These are phyloP conservation scores for Simalia tracyae DNA, from an alignment of 2,797 vertebrate genomes.

Conservation along the genomic window DNA sequence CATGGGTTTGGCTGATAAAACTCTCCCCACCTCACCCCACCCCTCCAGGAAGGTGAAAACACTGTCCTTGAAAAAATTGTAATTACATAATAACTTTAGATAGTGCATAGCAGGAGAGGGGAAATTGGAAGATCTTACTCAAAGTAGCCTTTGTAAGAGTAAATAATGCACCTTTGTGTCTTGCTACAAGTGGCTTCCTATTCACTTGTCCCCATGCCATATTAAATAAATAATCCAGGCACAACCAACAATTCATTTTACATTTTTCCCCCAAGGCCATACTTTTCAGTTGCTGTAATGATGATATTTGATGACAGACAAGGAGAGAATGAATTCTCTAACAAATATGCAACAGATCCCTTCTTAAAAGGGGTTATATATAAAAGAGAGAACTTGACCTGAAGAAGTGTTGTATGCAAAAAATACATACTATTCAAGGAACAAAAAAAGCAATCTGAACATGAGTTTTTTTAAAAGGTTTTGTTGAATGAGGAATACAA, in stretches of 20 bases:
- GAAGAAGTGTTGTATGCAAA: not conserved
- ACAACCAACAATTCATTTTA: not conserved
- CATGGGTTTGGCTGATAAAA: not conserved
- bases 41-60: slow-evolving; percentile 1
- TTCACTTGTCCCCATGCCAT: not conserved
- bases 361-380: not conserved
- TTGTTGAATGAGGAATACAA: not conserved
- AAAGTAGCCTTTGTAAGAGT: slow-evolving; percentile 23
- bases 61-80: not conserved
- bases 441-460: not conserved
- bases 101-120: not conserved
- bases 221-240: slow-evolving; percentile 16
- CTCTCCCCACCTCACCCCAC: not conserved
- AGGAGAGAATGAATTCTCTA: not conserved
- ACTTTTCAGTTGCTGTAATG: not conserved
- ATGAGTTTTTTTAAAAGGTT: not conserved
- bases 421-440: not conserved
- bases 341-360: not conserved
- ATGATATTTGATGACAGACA: slow-evolving; percentile 6
- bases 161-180: slow-evolving; percentile 36
- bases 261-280: not conserved
- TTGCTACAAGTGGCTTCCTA: not conserved
- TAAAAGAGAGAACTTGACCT: not conserved
- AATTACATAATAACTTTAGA: not conserved
- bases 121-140: slow-evolving; percentile 21